A percentile compares a stretch with the other conserved stretches of the same genome.
phyloP scores from a whole-genome alignment of 2,113 vertebrate species.

The Platycercus adscitus region DNA sequence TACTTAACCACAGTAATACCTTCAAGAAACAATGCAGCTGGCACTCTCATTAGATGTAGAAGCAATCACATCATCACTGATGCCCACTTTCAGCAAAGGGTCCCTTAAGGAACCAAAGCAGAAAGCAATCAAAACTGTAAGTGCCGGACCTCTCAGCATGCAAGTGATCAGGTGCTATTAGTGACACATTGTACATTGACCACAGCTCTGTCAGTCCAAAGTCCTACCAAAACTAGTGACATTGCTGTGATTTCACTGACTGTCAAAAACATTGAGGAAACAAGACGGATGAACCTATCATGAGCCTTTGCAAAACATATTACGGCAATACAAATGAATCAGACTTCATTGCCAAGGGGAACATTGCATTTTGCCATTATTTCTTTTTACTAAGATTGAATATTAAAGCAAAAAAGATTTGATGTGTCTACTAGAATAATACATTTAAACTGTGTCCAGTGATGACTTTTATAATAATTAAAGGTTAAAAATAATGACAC shows the following conservation, averaged over 20 bases:
- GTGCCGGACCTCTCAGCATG: background rate
- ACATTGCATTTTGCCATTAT: background rate
- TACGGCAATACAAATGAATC: background rate
- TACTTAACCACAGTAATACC: background rate
- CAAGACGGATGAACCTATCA: rapidly evolving
- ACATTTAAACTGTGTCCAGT: background rate
- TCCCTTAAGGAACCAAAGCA: background rate
- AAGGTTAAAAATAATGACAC: background rate
- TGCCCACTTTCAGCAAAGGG: background rate
- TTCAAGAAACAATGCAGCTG: background rate
- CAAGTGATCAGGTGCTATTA: background rate
- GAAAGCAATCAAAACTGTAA: background rate
- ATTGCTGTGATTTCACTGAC: background rate
- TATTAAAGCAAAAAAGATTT: background rate
- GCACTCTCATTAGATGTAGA: background rate
- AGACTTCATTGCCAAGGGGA: background rate
- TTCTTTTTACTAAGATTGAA: background rate
- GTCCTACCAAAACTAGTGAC: background rate
- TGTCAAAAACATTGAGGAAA: background rate
- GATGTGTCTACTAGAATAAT: background rate
- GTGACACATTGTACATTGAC: background rate
- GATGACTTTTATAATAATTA: background rate
- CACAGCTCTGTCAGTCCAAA: background rate
- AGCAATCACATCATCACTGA: background rate
- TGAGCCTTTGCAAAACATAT: background rate